Evolutionary conservation across 1,140 invertebrate species (phyloP), one percentile per base, ranked within the genome.

Genomic region (Macrobrachium rosenbergii): DNA sequence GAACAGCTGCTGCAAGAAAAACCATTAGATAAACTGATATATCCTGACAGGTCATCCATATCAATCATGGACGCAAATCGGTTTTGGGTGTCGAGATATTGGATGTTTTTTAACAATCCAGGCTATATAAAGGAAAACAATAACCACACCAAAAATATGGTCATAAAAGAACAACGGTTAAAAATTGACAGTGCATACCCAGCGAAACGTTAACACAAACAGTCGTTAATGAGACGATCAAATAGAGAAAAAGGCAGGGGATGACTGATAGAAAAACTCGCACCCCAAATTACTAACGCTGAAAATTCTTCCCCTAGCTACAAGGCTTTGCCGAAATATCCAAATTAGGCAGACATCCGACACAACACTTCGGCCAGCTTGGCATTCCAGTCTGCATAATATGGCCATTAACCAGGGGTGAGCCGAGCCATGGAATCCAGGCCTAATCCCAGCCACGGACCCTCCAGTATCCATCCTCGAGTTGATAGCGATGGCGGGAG

Each of bases 401-500:
- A 83, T 75, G 59, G 67, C 52, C 81, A 83, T 83, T 83, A 83
- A 83, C 76, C 17, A 58, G 19, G 14, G 19, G 19, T 37, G 69
- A 58, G 37, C 28, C 69, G 52, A 73, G 67, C 58, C 67, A 83
- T 83, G 81, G 81, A 83, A 60, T 73, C 81, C 81, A 75, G 67
- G 67, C 81, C 52, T 73, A 62, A 72, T 43, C 67, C 21, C 12
- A 14, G 3, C 67, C 59, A 37, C 23, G 23, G 17, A 72, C 81
- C 52, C 37, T 60, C 81, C 60, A 58, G 45, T 23, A 45, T 58
- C 75, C 23, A 45, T 28, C 75, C 69, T 72, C 7, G 69, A 28
- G n/a, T 52, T 52, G 52, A 52, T 52, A 52, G 52, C 6, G 52
- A 52, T 52, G 52, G 52, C 12, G 12, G 52, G 52, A 52, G 52